phyloP scores from a whole-genome alignment of 2,113 vertebrate species.

The Anarrhichthys ocellatus region DNA sequence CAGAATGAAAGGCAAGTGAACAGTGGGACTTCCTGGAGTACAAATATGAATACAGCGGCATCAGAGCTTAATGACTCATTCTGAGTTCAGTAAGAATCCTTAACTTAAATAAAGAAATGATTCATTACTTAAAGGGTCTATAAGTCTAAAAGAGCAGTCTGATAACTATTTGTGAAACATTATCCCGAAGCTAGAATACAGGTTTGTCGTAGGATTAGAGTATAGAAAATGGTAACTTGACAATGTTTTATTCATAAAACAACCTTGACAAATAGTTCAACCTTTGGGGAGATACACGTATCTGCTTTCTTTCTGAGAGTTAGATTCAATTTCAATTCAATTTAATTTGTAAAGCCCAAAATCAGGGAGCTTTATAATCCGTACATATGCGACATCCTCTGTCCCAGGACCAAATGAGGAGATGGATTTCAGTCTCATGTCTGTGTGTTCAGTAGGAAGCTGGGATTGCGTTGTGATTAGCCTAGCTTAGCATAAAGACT shows the following conservation, averaged over 20 bases:
- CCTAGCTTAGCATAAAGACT: not conserved
- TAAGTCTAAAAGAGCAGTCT: not conserved
- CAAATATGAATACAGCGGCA: constrained; percentile 14
- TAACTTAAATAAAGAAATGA: not conserved
- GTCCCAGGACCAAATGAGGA: too few relatives aligned
- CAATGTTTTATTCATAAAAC: not conserved
- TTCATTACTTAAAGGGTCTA: not conserved
- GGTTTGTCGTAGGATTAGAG: not conserved
- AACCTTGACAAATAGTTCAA: not conserved
- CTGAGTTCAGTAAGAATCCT: not conserved
- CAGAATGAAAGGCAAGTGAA: constrained; percentile 42
- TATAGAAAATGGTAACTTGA: not conserved
- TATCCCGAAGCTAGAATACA: not conserved
- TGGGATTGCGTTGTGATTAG: not conserved
- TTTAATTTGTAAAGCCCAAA: too few relatives aligned
- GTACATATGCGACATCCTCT: too few relatives aligned
- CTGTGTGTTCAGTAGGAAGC: too few relatives aligned
- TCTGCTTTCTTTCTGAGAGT: not conserved
- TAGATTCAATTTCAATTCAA: too few relatives aligned
- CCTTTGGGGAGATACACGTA: not conserved
- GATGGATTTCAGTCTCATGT: not conserved
- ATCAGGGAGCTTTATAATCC: too few relatives aligned
- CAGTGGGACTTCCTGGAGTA: constrained; percentile 4
- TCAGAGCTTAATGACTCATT: constrained; percentile 4
- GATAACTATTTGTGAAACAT: constrained; percentile 17